phyloP scores from a whole-genome alignment of 2,888 invertebrate genomes.

The Falcaria lacertinaria region DNA sequence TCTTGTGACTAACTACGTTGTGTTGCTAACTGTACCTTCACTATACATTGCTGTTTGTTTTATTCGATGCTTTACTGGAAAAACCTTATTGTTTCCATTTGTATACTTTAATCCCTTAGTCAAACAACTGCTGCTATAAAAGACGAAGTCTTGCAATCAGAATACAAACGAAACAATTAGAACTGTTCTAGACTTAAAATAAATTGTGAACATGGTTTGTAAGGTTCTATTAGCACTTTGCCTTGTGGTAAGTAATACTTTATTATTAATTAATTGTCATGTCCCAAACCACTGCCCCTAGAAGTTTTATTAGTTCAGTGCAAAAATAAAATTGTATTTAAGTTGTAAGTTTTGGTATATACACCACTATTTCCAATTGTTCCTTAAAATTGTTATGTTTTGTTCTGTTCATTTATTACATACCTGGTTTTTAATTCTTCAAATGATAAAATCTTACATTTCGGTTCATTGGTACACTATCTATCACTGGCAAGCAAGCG shows the following conservation, averaged over 20 bases:
- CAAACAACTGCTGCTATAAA: slow-evolving; percentile 58
- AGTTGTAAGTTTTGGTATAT: no score
- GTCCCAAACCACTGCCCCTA: no score
- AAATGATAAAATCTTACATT: no score
- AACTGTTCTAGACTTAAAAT: slow-evolving; percentile 21
- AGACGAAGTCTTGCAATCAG: slow-evolving; percentile 24
- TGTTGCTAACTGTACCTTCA: slow-evolving; percentile 28
- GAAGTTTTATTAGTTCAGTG: no score
- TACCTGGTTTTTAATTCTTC: no score
- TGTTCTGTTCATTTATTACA: no score
- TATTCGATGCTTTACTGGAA: slow-evolving; percentile 49
- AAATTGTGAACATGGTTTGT: slow-evolving; percentile 48
- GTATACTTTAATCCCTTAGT: slow-evolving; percentile 37
- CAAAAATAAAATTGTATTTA: no score
- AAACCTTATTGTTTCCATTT: slow-evolving; percentile 50
- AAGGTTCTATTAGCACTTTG: slow-evolving; percentile 52
- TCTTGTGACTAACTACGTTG: slow-evolving; percentile 1
- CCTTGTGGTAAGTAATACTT: slow-evolving; percentile 49
- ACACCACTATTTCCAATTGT: no score
- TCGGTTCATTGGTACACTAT: no score
- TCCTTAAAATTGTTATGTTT: no score
- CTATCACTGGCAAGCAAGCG: no score
- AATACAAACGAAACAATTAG: slow-evolving; percentile 31
- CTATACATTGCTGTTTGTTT: slow-evolving; percentile 40
- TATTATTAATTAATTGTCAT: no score